Conservation (phyloP, 2,888 invertebrate genomes). For the Agrotis exclamationis region DNA sequence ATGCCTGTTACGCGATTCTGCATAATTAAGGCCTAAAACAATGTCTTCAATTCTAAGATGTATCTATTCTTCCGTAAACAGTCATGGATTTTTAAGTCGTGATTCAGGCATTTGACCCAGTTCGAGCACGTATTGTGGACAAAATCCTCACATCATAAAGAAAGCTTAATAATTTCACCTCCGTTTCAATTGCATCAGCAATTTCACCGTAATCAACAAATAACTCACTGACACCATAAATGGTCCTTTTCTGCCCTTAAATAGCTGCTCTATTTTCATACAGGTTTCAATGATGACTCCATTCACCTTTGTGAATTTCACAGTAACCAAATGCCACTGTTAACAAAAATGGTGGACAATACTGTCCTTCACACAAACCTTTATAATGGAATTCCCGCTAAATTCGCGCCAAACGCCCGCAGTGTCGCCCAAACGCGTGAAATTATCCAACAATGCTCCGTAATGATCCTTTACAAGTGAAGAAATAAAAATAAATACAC, state of each 20-base stretch:
- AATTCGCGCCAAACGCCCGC: slow-evolving; percentile 85
- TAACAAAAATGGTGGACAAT: slow-evolving; percentile 74
- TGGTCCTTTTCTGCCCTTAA: slow-evolving; percentile 29
- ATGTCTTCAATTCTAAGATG: background rate
- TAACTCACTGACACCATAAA: slow-evolving; percentile 31
- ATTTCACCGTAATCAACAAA: slow-evolving; percentile 35
- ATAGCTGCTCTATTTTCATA: slow-evolving; percentile 54
- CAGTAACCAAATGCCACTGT: slow-evolving; percentile 73
- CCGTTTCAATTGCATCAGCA: background rate
- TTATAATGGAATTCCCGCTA: slow-evolving; percentile 81
- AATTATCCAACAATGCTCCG: slow-evolving; percentile 87
- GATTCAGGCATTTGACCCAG: background rate
- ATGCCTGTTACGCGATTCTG: background rate
- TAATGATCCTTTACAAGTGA: slow-evolving; percentile 88
- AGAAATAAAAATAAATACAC: slow-evolving; percentile 85
- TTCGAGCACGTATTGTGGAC: background rate
- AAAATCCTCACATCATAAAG: background rate
- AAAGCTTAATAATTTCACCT: background rate
- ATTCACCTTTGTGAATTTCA: slow-evolving; percentile 68
- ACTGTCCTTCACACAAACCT: slow-evolving; percentile 74
- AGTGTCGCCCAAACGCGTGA: slow-evolving; percentile 89
- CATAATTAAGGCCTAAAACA: background rate
- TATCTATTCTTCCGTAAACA: background rate
- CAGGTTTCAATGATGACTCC: slow-evolving; percentile 61
- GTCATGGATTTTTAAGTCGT: background rate